These are phyloP conservation scores for Paedocypris sp. DNA, from an alignment of 2,113 vertebrate genomes.

Conservation along the genomic window DNA sequence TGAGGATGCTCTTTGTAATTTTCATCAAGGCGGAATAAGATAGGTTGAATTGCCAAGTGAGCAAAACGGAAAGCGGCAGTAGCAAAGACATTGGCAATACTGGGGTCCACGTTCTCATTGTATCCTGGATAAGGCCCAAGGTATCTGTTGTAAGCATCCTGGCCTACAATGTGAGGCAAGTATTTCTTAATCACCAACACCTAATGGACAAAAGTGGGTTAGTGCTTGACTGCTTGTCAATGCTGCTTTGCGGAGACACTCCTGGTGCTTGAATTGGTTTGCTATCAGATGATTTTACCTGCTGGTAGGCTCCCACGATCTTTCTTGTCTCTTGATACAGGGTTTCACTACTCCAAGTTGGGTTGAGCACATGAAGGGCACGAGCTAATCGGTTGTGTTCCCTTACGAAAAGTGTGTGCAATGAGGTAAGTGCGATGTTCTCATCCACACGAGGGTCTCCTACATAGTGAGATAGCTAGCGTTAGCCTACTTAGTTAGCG, in stretches of 20 bases:
- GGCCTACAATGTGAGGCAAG: slow-evolving; percentile 63
- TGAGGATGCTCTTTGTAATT: slow-evolving; percentile 47
- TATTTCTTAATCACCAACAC: slow-evolving; percentile 78
- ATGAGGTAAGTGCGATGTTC: slow-evolving; percentile 55
- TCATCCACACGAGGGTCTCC: slow-evolving; percentile 60
- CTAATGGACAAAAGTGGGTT: slow-evolving; percentile 42
- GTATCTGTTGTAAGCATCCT: slow-evolving; percentile 4
- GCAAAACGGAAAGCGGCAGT: slow-evolving; percentile 79
- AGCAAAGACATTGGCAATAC: slow-evolving; percentile 71
- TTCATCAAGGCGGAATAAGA: slow-evolving; percentile 56
- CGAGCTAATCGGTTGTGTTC: slow-evolving; percentile 68
- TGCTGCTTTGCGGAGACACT: background rate
- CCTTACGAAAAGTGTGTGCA: slow-evolving; percentile 62
- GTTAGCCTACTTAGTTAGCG: too few relatives aligned
- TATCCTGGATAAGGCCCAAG: slow-evolving; percentile 62
- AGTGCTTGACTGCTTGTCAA: background rate
- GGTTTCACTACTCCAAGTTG: slow-evolving; percentile 55
- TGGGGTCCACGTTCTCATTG: slow-evolving; percentile 63
- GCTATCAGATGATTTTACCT: slow-evolving; percentile 42
- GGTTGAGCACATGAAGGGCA: slow-evolving; percentile 50
- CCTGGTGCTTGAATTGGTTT: background rate
- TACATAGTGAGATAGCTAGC: slow-evolving; percentile 21
- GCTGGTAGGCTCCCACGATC: slow-evolving; percentile 60
- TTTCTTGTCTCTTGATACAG: slow-evolving; percentile 65
- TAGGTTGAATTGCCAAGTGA: slow-evolving; percentile 71